Evolutionary conservation across 1,140 invertebrate genomes (phyloP).

Genomic region (silkworm (Bombyx mori)): ASM3026992v2 NC_085117.1:13959501-13960000

Average conservation of each 20-base stretch:
- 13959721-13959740: conserved; percentile 1
- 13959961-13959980: conserved; percentile 27
- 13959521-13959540: too few species aligned
- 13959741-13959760: conserved; percentile 15
- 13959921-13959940: conserved; percentile 9
- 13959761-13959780: conserved; percentile 34
- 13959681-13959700: too few species aligned
- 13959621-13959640: too few species aligned
- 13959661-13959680: too few species aligned
- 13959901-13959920: conserved; percentile 41
- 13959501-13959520: too few species aligned
- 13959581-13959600: too few species aligned
- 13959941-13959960: conserved; percentile 28
- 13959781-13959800: conserved; percentile 54
- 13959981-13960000: conserved; percentile 32
- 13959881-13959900: conserved; percentile 54
- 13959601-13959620: too few species aligned
- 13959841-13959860: conserved; percentile 57
- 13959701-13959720: conserved; percentile 5
- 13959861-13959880: conserved; percentile 51
- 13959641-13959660: too few species aligned
- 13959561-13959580: too few species aligned
- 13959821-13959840: conserved; percentile 43
- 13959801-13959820: conserved; percentile 63
- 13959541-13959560: too few species aligned